Evolutionary conservation across 2,113 vertebrate species (phyloP), one percentile per base, ranked within the genome.

Genomic region (Elanoides forficatus): DNA sequence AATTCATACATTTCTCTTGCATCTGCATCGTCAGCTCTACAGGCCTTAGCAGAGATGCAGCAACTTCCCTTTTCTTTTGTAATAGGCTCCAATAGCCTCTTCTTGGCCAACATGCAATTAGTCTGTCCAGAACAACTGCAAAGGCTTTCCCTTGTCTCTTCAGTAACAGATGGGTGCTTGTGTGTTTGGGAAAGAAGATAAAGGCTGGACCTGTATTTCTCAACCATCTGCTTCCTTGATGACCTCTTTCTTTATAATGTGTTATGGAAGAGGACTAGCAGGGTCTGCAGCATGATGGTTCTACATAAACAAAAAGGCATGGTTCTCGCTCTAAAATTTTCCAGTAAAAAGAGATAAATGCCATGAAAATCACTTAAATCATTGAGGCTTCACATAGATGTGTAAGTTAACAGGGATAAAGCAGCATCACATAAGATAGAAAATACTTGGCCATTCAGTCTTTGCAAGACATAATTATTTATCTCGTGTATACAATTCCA

Each of bases 161-260:
- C 58, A 34, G 58, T 72, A 92, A 80, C 88, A 94, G 88, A 60
- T 75, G 85, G 66, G 13, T 86, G 45, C 71, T 90, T 86, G 36
- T 7, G 0, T 80, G 10, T 85, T 90, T 80, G 48, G 58, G 79
- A 79, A 83, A 26, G 62, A 76, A 88, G 60, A 85, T 60, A 55
- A 75, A 90, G 66, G 40, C 60, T 87, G 70, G 90, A 82, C 88
- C 36, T 88, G 21, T 65, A 56, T 94, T 97, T 95, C 74, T 88
- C 36, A 81, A 26, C 60, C 73, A 91, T 92, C 81, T 93, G 65
- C 85, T 90, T 82, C 81, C 66, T 52, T 47, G 22, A 79, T 0
- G 2, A 75, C 26, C 13, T 81, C 63, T 79, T 75, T 90, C 92
- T 80, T 83, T 79, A 87, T 94, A 87, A 17, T 9, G 1, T 85